Evolutionary conservation across 2,113 vertebrate species (phyloP).

Genomic region (Phoxinus phoxinus): DNA sequence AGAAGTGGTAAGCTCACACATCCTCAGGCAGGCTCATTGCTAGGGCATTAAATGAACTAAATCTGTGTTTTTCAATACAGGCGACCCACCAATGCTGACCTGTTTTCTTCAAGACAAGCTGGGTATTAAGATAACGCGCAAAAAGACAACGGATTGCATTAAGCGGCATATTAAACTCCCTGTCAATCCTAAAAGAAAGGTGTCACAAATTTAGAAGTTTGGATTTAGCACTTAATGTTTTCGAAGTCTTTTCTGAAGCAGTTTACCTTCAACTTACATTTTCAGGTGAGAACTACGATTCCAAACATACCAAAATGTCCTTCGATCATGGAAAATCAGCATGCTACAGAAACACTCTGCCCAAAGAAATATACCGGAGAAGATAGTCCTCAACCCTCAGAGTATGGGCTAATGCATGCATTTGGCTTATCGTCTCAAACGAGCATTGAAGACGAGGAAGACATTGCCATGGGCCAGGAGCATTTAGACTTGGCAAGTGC

Average conservation of each 20-base stretch:
- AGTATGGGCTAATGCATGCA: constrained; percentile 53
- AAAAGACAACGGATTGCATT: constrained; percentile 51
- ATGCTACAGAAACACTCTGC: not conserved
- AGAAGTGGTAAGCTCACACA: constrained; percentile 73
- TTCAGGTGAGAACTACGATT: constrained; percentile 70
- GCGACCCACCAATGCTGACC: constrained; percentile 77
- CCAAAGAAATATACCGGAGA: constrained; percentile 4
- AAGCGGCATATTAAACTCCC: constrained; percentile 69
- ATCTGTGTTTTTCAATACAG: constrained; percentile 64
- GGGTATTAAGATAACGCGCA: constrained; percentile 77
- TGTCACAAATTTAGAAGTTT: constrained; percentile 55
- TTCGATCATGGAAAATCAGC: constrained; percentile 41
- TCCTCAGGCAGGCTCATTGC: not conserved
- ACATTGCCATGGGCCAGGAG: fast-evolving
- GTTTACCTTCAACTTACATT: not conserved
- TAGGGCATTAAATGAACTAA: not conserved
- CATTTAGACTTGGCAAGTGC: not conserved
- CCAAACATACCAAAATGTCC: constrained; percentile 71
- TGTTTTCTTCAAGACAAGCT: constrained; percentile 79
- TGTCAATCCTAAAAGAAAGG: constrained; percentile 74
- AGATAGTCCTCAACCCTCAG: not conserved
- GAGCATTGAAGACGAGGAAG: constrained; percentile 36
- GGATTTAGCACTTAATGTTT: not conserved
- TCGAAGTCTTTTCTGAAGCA: not conserved
- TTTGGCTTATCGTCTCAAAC: constrained; percentile 52